Base-by-base conservation (phyloP, 2,797 vertebrate genomes). In the Anguilla marmorata region DNA sequence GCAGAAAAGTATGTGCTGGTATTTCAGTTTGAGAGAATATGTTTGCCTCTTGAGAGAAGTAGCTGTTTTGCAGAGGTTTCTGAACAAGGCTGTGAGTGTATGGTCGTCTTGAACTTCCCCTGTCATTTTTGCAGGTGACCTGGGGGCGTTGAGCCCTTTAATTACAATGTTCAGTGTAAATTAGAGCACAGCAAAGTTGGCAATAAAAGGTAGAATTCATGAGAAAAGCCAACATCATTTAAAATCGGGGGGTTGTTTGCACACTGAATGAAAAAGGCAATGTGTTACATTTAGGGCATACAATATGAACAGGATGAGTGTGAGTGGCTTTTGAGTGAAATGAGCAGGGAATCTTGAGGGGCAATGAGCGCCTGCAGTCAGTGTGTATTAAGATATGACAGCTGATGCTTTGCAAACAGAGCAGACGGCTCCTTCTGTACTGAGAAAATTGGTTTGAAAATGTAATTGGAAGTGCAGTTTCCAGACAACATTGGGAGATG, bases 361-460 rank as follows among this genome's bases (percentile, higher is more conserved):
- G 45, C 16, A 85, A 30, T 12, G 52, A 85, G 14, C n/a, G 19
- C 50, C 33, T 54, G 52, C 83, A 58, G 83, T 85, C 83, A 58
- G 83, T 54, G 50, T 60, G 11, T 85, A 58, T 60, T 85, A 60
- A 33, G 54, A 54, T 85, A 7, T 85, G 83, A 60, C 79, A 82
- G 79, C 79, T 82, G 79, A 82, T 48, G 79, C 45, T 82, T 82
- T 82, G 41, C 79, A 82, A 50, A 82, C 79, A 82, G 79, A 82
- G 79, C 79, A 82, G 41, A 21, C 21, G 5, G 79, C 56, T 85
- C 84, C 84, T 85, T 85, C 56, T 85, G 84, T 41, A 41, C 84
- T 37, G 84, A 60, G 56, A 60, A 85, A 63, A 85, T 85, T 33
- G 84, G 84, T 60, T 85, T 60, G 84, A 85, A 85, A 85, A 85